Conservation (phyloP, 2,888 invertebrate genomes). For the Apamea anceps region DNA sequence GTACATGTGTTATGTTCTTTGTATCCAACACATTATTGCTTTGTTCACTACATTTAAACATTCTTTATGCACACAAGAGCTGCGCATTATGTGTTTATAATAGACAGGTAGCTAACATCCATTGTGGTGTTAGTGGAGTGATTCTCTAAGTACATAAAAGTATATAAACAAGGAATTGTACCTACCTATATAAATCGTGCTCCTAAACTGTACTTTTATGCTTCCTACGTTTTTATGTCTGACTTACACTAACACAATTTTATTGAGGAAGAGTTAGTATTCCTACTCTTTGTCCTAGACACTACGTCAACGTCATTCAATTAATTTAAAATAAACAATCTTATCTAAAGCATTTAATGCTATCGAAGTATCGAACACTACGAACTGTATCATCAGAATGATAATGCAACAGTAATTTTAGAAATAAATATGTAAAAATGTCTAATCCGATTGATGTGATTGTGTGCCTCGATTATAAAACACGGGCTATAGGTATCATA, state of each 20-base stretch:
- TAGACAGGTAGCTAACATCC: conserved; percentile 28
- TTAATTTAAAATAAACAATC: conserved; percentile 22
- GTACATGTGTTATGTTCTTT: conserved; percentile 61
- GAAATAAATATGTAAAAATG: background rate
- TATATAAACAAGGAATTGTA: conserved; percentile 9
- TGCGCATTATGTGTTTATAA: conserved; percentile 41
- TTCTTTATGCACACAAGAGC: conserved; percentile 43
- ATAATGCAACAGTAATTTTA: conserved; percentile 4
- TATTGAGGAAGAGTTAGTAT: conserved; percentile 4
- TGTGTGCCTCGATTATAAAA: background rate
- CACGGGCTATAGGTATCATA: background rate
- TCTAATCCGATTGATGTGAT: background rate
- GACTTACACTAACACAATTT: conserved; percentile 1
- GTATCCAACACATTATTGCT: conserved; percentile 65
- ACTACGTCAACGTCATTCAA: background rate
- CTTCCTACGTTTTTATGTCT: conserved; percentile 17
- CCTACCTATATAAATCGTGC: conserved; percentile 12
- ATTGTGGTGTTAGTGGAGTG: conserved; percentile 14
- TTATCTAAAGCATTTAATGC: background rate
- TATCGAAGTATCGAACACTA: conserved; percentile 9
- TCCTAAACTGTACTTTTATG: conserved; percentile 5
- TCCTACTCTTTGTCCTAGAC: background rate
- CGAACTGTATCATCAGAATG: conserved; percentile 13
- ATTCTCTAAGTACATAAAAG: conserved; percentile 10
- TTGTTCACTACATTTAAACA: conserved; percentile 65